These are phyloP conservation scores for Emmelina monodactyla DNA, from an alignment of 2,888 invertebrate species.

Conservation along the genomic window DNA sequence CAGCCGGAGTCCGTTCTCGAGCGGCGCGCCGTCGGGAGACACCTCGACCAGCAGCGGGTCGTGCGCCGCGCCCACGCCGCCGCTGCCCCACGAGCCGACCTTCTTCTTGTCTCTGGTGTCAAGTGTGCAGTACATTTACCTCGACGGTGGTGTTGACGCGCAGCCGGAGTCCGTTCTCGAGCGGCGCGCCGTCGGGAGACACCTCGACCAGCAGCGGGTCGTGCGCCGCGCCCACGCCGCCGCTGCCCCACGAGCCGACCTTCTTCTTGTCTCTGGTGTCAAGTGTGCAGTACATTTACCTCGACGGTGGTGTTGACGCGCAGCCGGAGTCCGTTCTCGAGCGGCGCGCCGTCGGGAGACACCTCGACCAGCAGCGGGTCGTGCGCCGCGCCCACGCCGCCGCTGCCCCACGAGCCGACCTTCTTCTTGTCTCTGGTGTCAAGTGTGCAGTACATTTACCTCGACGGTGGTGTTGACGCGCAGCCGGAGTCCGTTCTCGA, in stretches of 20 bases:
- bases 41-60: constrained; percentile 77
- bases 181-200: constrained; percentile 76
- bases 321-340: constrained; percentile 71
- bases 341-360: constrained; percentile 76
- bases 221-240: constrained; percentile 64
- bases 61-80: constrained; percentile 64
- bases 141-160: constrained; percentile 72
- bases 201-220: constrained; percentile 77
- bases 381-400: constrained; percentile 64
- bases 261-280: too few species aligned
- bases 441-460: too few species aligned
- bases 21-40: constrained; percentile 76
- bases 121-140: too few species aligned
- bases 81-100: constrained; percentile 53
- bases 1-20: constrained; percentile 71
- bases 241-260: constrained; percentile 53
- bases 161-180: constrained; percentile 71
- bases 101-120: too few species aligned
- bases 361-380: constrained; percentile 77
- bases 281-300: too few species aligned
- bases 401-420: constrained; percentile 53
- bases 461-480: constrained; percentile 72
- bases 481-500: constrained; percentile 71
- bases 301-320: constrained; percentile 72
- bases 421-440: too few species aligned